Percentiles rank a stretch among this genome's conserved stretches.
phyloP scores from a whole-genome alignment of 2,113 vertebrate genomes.

The Melanotaenia duboulayi region DNA sequence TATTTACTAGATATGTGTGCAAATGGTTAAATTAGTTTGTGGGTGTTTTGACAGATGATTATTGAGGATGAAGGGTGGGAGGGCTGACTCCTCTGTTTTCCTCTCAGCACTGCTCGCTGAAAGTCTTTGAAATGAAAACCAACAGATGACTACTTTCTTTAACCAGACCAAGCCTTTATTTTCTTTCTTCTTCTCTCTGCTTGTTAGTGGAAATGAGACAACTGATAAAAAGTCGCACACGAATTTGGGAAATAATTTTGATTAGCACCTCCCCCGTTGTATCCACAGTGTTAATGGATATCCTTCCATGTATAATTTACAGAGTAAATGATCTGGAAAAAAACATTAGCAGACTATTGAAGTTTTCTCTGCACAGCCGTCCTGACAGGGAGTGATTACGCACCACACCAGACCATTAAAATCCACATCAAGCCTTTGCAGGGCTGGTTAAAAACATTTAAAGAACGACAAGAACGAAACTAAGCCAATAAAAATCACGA shows the following conservation, averaged over 20 bases:
- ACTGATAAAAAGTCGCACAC: slow-evolving; percentile 39
- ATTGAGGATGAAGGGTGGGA: slow-evolving; percentile 81
- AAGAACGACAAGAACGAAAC: slow-evolving; percentile 58
- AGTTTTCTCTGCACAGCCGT: slow-evolving; percentile 49
- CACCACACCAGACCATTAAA: slow-evolving; percentile 77
- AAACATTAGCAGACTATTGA: slow-evolving; percentile 60
- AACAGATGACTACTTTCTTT: slow-evolving; percentile 71
- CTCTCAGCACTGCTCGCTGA: slow-evolving; percentile 69
- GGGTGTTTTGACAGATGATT: slow-evolving; percentile 89
- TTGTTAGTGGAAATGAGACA: slow-evolving; percentile 44
- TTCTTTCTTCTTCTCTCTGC: slow-evolving; percentile 5
- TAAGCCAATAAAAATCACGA: slow-evolving; percentile 60
- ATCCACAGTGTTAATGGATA: slow-evolving; percentile 51
- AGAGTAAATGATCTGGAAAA: slow-evolving; percentile 64
- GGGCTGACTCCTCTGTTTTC: slow-evolving; percentile 77
- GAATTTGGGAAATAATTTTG: slow-evolving; percentile 33
- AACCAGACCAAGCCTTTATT: slow-evolving; percentile 35
- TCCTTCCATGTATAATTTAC: slow-evolving; percentile 57
- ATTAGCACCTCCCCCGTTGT: slow-evolving; percentile 17
- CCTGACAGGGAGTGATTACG: slow-evolving; percentile 70
- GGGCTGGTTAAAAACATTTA: slow-evolving; percentile 66
- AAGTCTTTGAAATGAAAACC: slow-evolving; percentile 82
- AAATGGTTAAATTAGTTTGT: slow-evolving; percentile 87
- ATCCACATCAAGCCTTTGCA: slow-evolving; percentile 71
- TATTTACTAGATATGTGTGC: slow-evolving; percentile 82